A percentile compares a stretch with the other conserved stretches of the same genome.
These are phyloP conservation scores for Ptiloglossa arizonensis DNA, from an alignment of 1,140 invertebrate genomes.

Conservation along the genomic window DNA sequence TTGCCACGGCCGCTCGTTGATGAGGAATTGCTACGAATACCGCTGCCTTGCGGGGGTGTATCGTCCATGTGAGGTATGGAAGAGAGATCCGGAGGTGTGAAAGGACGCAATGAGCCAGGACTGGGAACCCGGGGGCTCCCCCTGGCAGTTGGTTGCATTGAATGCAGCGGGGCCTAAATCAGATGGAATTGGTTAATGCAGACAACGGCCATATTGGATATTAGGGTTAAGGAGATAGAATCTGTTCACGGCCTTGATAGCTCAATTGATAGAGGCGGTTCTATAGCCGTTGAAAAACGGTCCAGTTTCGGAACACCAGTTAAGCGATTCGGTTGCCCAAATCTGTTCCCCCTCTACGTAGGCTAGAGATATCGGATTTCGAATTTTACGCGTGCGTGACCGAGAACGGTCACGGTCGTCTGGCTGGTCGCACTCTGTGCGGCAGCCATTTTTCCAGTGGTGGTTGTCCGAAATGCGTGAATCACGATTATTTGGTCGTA, in stretches of 20 bases:
- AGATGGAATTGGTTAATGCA: constrained; percentile 1
- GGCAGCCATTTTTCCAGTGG: neutral
- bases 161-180: constrained; percentile 75
- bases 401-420: too few species aligned
- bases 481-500: too few species aligned
- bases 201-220: neutral
- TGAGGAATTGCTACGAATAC: constrained; percentile 40
- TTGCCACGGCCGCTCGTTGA: constrained; percentile 48
- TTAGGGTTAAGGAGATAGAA: neutral
- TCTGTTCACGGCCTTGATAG: neutral
- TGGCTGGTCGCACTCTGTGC: neutral
- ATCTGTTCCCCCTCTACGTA: neutral
- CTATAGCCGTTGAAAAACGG: too few species aligned
- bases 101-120: constrained; percentile 72
- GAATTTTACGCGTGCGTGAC: too few species aligned
- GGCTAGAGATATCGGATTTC: neutral
- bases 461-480: neutral
- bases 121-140: constrained; percentile 73
- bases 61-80: constrained; percentile 81
- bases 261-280: neutral
- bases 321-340: neutral
- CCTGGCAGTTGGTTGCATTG: constrained; percentile 77
- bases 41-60: constrained; percentile 59
- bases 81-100: constrained; percentile 77
- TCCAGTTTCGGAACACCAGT: neutral